Percentiles rank a stretch among this genome's conserved stretches.
These are phyloP conservation scores for Frankliniella intonsa DNA, from an alignment of 2,888 invertebrate genomes.

Conservation along the genomic window DNA sequence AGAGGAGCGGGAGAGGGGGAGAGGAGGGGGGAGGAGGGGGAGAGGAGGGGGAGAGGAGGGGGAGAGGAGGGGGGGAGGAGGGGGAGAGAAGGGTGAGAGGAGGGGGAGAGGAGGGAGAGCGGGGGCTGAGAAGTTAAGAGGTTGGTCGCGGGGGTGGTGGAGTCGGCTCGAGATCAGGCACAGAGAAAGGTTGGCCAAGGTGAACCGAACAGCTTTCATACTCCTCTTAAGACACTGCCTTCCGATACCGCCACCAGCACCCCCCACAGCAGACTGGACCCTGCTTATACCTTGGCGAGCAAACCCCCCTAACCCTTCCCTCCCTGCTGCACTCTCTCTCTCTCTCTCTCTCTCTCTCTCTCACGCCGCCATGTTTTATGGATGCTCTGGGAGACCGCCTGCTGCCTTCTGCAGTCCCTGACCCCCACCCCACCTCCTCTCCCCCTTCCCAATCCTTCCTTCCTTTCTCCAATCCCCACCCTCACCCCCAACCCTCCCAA, in stretches of 20 bases:
- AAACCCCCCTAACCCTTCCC: not conserved
- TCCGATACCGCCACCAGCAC: not conserved
- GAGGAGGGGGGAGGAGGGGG: not conserved
- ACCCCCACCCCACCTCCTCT: not conserved
- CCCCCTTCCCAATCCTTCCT: no score
- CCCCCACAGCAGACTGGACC: no score
- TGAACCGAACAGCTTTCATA: not conserved
- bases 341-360: not conserved
- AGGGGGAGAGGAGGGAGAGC: not conserved
- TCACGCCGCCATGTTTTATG: constrained; percentile 6
- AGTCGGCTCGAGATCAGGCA: not conserved
- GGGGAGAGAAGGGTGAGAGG: not conserved
- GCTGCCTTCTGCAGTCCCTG: not conserved
- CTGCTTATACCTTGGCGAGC: no score
- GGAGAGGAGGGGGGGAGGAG: not conserved
- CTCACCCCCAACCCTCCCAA: no score
- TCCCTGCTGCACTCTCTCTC: not conserved
- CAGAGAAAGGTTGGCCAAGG: no score
- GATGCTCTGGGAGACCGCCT: not conserved
- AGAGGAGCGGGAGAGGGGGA: not conserved
- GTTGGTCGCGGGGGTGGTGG: not conserved
- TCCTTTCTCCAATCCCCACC: no score
- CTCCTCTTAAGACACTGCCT: not conserved
- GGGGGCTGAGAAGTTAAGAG: no score
- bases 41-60: not conserved